phyloP scores from a whole-genome alignment of 2,113 vertebrate genomes.

The Rhabdornis inornatus region DNA sequence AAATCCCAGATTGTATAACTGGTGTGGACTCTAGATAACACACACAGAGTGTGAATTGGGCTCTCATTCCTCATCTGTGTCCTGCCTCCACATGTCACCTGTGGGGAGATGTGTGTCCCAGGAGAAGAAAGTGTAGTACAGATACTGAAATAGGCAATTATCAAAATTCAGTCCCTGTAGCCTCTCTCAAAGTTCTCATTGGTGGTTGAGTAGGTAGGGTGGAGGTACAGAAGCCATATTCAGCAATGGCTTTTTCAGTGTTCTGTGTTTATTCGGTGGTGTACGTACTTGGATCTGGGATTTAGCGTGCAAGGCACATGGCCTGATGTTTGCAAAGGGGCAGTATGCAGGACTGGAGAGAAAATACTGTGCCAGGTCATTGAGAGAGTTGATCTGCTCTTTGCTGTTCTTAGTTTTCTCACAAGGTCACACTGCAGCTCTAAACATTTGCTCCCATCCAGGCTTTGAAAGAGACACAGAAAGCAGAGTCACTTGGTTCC shows the following conservation, averaged over 20 bases:
- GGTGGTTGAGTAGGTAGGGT: not conserved
- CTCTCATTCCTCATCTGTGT: not conserved
- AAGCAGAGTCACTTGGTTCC: not conserved
- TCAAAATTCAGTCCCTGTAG: not conserved
- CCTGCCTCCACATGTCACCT: not conserved
- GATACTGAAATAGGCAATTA: conserved; percentile 12
- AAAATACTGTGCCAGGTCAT: not conserved
- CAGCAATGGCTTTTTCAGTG: conserved; percentile 72
- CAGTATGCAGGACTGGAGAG: not conserved
- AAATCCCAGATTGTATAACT: not conserved
- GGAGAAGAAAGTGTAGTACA: conserved; percentile 21
- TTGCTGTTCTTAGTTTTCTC: not conserved
- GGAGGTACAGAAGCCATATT: conserved; percentile 76
- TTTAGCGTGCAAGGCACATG: conserved; percentile 63
- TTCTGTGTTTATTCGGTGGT: conserved; percentile 70
- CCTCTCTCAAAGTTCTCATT: conserved; percentile 44
- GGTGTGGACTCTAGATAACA: not conserved
- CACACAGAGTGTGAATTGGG: not conserved
- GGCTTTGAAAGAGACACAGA: not conserved
- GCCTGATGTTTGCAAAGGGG: conserved; percentile 66
- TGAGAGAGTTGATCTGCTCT: not conserved
- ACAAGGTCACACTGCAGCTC: rapidly evolving
- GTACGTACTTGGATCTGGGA: conserved; percentile 58
- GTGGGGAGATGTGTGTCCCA: not conserved
- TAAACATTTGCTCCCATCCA: rapidly evolving